Base-by-base conservation (phyloP, 2,888 invertebrate species). In the Salpingus planirostris region DNA sequence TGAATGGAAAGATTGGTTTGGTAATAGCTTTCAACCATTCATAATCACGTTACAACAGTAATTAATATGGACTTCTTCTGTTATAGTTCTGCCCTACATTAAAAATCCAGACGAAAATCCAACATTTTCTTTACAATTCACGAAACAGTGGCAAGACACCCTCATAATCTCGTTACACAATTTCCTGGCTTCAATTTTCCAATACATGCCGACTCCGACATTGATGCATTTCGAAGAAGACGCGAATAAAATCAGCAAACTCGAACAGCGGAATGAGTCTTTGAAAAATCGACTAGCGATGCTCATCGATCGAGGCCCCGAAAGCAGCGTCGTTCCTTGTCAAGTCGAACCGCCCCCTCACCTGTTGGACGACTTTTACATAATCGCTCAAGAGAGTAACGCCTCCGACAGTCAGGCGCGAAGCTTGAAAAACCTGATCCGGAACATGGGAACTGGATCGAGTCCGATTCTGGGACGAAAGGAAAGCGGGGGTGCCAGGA, bases 1-100 rank as follows among this genome's bases (percentile, higher is more conserved):
- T 36, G 96, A 96, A 60, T 96, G 95, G 91, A 89, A 84, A 57
- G 96, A 96, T 50, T 96, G 96, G 96, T 96, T 93, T 67, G 85
- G 95, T 95, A 76, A 73, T 29, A 4, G 12, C 11, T 24, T n/a
- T 11, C 11, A 11, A 27, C 30, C 25, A 4, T 7, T 6, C 8
- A 21, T 7, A 6, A 21, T 8, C 8, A 21, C 6, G 21, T 21
- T 21, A 21, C 8, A 21, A 8, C 21, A 8, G 8, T 21, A 21
- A 8, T 21, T 7, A 21, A 6, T 21, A 8, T 8, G 6, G 21
- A 21, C 6, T 21, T 39, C 15, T 34, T 11, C 29, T n/a, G n/a
- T 71, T 73, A 28, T 63, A 96, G 95, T 87, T 66, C 70, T 96
- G 40, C 91, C 95, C 1, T 96, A 87, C 60, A 74, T 91, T 28